These are phyloP conservation scores for Oncorhynchus masou DNA, from an alignment of 2,113 vertebrate species.

Conservation along the genomic window DNA sequence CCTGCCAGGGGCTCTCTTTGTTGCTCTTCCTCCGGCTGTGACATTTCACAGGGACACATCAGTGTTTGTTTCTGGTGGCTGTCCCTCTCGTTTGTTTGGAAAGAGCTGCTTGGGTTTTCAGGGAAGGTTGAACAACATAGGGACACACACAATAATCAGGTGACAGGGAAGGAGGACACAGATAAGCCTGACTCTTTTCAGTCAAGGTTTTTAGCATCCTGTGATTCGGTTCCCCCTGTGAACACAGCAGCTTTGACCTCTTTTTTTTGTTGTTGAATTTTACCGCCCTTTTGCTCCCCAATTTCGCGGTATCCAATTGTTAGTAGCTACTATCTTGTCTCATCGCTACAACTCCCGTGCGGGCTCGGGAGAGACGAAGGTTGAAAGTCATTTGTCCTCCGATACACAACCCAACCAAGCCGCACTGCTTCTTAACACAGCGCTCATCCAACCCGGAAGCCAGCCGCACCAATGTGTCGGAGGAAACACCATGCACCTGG, in stretches of 20 bases:
- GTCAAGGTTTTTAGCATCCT: background rate
- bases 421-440: too few relatives aligned
- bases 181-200: background rate
- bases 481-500: too few relatives aligned
- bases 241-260: background rate
- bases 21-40: constrained; percentile 20
- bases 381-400: too few relatives aligned
- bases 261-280: background rate
- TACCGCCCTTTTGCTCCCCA: too few relatives aligned
- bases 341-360: too few relatives aligned
- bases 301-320: too few relatives aligned
- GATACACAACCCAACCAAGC: too few relatives aligned
- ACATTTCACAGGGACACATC: constrained; percentile 52
- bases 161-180: background rate
- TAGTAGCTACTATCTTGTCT: too few relatives aligned
- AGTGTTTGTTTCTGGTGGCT: constrained; percentile 56
- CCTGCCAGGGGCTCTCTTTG: constrained; percentile 12
- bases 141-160: background rate
- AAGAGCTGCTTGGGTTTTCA: constrained; percentile 49
- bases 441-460: too few relatives aligned
- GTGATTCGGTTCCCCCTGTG: background rate
- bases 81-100: constrained; percentile 39
- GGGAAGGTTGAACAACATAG: constrained; percentile 9
- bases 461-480: too few relatives aligned
- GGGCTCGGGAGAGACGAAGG: too few relatives aligned